A percentile compares a stretch with the other conserved stretches of the same genome.
Evolutionary conservation across 2,888 invertebrate species (phyloP).

Genomic region (Heliothis peltigera): DNA sequence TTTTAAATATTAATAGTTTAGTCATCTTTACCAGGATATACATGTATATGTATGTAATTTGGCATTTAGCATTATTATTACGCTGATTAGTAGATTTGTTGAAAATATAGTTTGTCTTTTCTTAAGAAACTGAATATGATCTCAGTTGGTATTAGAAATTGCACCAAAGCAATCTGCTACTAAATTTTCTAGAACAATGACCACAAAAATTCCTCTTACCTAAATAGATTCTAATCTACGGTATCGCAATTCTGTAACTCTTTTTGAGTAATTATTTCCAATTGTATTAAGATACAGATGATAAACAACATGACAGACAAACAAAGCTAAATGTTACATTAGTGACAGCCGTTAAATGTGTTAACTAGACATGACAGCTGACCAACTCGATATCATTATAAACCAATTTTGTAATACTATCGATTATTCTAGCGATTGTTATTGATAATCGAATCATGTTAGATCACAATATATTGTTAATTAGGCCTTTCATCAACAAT

Average conservation of each 20-base stretch:
- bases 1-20: too few species aligned
- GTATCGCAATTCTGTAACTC: neutral
- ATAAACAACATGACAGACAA: neutral
- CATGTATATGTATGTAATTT: too few species aligned
- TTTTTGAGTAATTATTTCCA: neutral
- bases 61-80: too few species aligned
- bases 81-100: too few species aligned
- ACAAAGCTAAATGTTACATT: neutral
- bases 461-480: slow-evolving; percentile 31
- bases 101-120: too few species aligned
- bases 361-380: slow-evolving; percentile 24
- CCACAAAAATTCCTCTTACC: neutral
- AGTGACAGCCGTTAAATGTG: slow-evolving; percentile 13
- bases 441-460: slow-evolving; percentile 41
- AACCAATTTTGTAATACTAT: slow-evolving; percentile 43
- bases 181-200: too few species aligned
- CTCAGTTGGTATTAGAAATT: too few species aligned
- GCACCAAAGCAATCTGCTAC: too few species aligned
- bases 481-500: too few species aligned
- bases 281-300: neutral
- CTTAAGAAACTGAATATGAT: too few species aligned
- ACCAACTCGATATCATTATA: slow-evolving; percentile 12
- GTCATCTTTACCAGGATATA: too few species aligned
- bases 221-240: neutral
- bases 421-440: slow-evolving; percentile 40